These are phyloP conservation scores for Athrips mouffetella DNA, from an alignment of 2,888 invertebrate genomes.

Conservation along the genomic window DNA sequence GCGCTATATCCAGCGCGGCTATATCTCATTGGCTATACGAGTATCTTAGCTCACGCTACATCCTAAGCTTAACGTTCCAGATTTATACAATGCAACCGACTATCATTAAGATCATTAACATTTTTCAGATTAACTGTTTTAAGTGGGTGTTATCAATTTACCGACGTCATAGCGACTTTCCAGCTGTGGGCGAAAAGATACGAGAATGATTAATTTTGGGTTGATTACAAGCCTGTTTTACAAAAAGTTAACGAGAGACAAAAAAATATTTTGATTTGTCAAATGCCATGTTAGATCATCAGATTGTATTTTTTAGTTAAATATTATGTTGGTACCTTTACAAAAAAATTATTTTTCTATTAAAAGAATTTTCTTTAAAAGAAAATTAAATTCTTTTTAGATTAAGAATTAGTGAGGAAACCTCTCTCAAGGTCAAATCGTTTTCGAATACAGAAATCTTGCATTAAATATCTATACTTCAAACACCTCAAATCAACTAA, in stretches of 20 bases:
- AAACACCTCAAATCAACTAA: background rate
- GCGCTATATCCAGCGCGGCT: too few relatives aligned
- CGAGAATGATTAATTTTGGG: background rate
- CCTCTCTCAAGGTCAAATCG: too few relatives aligned
- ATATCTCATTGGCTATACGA: too few relatives aligned
- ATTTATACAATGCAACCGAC: conserved; percentile 25
- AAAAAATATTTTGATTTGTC: too few relatives aligned
- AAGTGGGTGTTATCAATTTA: conserved; percentile 28
- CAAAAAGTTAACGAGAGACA: too few relatives aligned
- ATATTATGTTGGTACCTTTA: too few relatives aligned
- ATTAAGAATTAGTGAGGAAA: too few relatives aligned
- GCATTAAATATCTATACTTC: background rate
- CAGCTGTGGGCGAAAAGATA: background rate
- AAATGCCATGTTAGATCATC: too few relatives aligned
- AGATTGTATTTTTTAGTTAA: too few relatives aligned
- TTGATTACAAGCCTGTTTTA: background rate
- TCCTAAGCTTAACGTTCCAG: conserved; percentile 17
- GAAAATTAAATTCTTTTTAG: too few relatives aligned
- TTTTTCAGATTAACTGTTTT: conserved; percentile 23
- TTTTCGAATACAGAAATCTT: background rate
- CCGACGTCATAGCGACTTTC: background rate
- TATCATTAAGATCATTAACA: conserved; percentile 23
- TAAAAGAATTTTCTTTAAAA: too few relatives aligned
- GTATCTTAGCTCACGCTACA: conserved; percentile 13
- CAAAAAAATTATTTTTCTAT: too few relatives aligned